These are phyloP conservation scores for Troglohyphantes excavatus DNA, from an alignment of 2,888 invertebrate species.

Conservation along the genomic window DNA sequence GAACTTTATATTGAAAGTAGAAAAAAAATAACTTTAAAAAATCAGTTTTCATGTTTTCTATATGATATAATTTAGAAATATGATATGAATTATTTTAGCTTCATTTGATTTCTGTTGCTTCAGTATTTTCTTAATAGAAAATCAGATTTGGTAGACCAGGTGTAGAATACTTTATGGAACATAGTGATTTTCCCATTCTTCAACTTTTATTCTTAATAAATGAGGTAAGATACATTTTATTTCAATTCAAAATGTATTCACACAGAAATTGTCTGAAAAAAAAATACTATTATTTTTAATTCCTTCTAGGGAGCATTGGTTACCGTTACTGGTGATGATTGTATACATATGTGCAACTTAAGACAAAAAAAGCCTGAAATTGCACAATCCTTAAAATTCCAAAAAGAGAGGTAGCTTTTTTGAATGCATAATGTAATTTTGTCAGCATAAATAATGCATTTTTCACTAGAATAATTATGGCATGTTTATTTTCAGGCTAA, in stretches of 20 bases:
- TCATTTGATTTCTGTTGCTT: neutral
- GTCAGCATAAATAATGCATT: neutral
- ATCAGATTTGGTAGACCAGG: conserved; percentile 96
- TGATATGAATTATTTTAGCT: too few species aligned
- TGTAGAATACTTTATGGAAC: conserved; percentile 96
- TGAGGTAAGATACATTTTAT: conserved; percentile 85
- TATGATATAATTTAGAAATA: too few species aligned
- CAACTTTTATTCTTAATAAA: conserved; percentile 97
- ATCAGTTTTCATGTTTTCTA: too few species aligned
- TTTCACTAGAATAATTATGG: neutral
- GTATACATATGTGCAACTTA: conserved; percentile 98
- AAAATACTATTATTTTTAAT: neutral
- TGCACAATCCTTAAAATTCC: conserved; percentile 98
- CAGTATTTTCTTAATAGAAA: conserved; percentile 83
- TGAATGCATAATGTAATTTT: neutral
- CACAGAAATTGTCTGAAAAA: too few species aligned
- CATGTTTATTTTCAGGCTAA: conserved; percentile 87
- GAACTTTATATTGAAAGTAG: too few species aligned
- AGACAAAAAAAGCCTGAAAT: conserved; percentile 95
- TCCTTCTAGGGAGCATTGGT: conserved; percentile 90
- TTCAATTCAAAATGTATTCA: too few species aligned
- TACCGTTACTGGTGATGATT: conserved; percentile 97
- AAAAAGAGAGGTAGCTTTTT: conserved; percentile 90
- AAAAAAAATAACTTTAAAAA: too few species aligned
- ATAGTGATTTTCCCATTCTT: conserved; percentile 89